A percentile compares a stretch with the other conserved stretches of the same genome.
phyloP scores from a whole-genome alignment of 2,888 invertebrate genomes.

The Thymelicus lineola region DNA sequence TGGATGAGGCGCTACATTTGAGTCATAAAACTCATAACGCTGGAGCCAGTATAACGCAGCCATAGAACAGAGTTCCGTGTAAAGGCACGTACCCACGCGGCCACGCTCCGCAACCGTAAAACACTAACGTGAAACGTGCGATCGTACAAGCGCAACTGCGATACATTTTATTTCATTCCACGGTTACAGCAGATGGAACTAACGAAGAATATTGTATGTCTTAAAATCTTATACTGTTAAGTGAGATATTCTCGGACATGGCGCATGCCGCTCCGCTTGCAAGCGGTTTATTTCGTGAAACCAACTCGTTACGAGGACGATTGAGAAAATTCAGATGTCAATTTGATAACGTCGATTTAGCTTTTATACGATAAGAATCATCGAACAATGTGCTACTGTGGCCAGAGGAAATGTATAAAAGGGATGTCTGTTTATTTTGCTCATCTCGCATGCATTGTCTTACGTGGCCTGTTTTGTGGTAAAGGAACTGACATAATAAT shows the following conservation, averaged over 20 bases:
- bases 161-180: constrained; percentile 18
- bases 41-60: constrained; percentile 25
- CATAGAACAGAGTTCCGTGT: constrained; percentile 30
- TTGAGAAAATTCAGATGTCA: neutral
- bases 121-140: constrained; percentile 31
- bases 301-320: neutral
- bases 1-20: constrained; percentile 27
- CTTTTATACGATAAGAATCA: neutral
- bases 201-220: constrained; percentile 10
- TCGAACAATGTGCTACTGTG: neutral
- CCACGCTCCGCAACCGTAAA: constrained; percentile 35
- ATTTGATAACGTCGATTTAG: neutral
- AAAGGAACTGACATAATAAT: too few species aligned
- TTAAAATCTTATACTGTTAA: constrained; percentile 11
- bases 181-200: constrained; percentile 24
- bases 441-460: too few species aligned
- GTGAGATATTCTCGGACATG: neutral
- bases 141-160: constrained; percentile 10
- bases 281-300: neutral
- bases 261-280: neutral
- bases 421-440: neutral
- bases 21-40: constrained; percentile 32
- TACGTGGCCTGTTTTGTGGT: too few species aligned
- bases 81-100: constrained; percentile 35
- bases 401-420: too few species aligned